Evolutionary conservation across 2,888 invertebrate species (phyloP).

Genomic region (Synanthedon andrenaeformis): DNA sequence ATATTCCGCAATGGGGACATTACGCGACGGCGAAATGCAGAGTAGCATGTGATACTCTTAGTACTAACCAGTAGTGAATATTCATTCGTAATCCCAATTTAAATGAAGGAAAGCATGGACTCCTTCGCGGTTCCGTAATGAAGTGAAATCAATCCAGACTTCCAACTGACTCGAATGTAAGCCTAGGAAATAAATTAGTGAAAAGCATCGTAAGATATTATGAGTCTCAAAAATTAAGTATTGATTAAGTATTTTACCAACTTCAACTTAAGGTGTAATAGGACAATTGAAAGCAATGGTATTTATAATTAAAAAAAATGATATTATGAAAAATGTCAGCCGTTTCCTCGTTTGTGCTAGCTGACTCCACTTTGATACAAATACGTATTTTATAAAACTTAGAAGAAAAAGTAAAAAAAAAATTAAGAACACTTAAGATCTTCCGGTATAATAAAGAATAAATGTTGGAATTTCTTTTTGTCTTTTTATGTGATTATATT

Average conservation of each 20-base stretch:
- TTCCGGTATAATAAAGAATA: constrained; percentile 54
- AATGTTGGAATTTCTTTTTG: constrained; percentile 60
- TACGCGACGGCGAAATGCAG: constrained; percentile 33
- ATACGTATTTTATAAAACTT: constrained; percentile 62
- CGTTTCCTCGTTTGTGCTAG: constrained; percentile 55
- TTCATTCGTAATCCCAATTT: constrained; percentile 29
- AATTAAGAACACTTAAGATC: constrained; percentile 58
- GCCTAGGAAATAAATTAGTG: constrained; percentile 55
- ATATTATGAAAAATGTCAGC: constrained; percentile 50
- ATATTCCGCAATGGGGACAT: constrained; percentile 40
- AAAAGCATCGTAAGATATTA: constrained; percentile 61
- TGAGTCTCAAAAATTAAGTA: constrained; percentile 58
- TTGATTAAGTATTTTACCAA: constrained; percentile 69
- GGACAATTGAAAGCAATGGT: constrained; percentile 62
- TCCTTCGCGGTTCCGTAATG: constrained; percentile 16
- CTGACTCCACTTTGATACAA: constrained; percentile 67
- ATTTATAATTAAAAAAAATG: constrained; percentile 53
- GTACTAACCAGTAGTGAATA: constrained; percentile 44
- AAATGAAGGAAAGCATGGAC: constrained; percentile 15
- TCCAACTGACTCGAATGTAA: constrained; percentile 49
- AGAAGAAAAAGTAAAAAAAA: constrained; percentile 32
- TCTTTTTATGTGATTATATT: constrained; percentile 44
- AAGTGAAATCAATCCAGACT: constrained; percentile 34
- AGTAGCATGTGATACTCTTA: constrained; percentile 66
- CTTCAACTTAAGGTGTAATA: constrained; percentile 56